Evolutionary conservation across 2,888 invertebrate genomes (phyloP), one percentile per base, ranked within the genome.

Genomic region (Helobdella robusta): DNA sequence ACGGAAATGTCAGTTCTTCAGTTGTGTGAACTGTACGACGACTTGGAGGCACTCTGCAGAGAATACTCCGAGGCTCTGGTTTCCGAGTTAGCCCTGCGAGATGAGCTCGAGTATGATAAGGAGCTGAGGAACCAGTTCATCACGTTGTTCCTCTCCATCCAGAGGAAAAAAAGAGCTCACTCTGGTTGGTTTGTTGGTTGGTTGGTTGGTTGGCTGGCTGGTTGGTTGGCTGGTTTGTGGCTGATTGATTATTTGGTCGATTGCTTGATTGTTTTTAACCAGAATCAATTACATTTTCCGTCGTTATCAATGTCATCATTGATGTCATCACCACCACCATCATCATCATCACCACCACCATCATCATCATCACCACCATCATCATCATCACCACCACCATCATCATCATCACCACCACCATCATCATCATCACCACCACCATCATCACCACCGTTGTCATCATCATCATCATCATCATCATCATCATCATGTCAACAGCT

Each of bases 81-180:
- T 72, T 46, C 32, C 34, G 95, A 98, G 82, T 83, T 98, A 76
- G 98, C 97, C 15, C 83, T 91, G 61, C 84, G 97, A 64, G 98
- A 98, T 79, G 98, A 98, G 80, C 83, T 97, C 73, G 97, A 97
- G 79, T 98, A 90, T 79, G 97, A 98, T 81, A 98, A 98, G 81
- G 94, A 83, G 81, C 82, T 92, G 76, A 94, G 97, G 82, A 98
- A 98, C 80, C 91, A 92, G 66, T 98, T 98, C 82, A 97, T 98
- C 75, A 94, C 95, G 11, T 83, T 97, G 72, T 84, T 98, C 71
- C 84, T 97, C 71, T 91, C 90, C 62, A 92, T 95, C 68, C 94
- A 95, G 84, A 93, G 93, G 80, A 91, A 62, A 35, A 62, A 62
- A 34, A 46, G 62, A 20, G 20, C n/a, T 48, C 20, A 36, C 61